A percentile compares a stretch with the other conserved stretches of the same genome.
These are phyloP conservation scores for Pomatorhinus ruficollis DNA, from an alignment of 2,113 vertebrate genomes.

Conservation along the genomic window DNA sequence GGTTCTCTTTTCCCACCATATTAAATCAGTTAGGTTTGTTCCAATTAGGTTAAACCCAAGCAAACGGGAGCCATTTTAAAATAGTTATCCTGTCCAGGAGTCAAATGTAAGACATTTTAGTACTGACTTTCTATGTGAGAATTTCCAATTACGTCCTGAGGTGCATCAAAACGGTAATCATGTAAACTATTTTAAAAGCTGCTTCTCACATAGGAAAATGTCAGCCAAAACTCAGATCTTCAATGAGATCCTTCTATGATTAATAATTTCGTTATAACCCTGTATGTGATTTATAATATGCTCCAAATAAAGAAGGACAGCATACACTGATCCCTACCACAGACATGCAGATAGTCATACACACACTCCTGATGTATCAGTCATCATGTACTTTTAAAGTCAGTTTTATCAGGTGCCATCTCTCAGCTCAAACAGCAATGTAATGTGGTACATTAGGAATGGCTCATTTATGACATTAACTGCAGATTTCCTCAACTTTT, in stretches of 20 bases:
- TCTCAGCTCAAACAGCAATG: not conserved
- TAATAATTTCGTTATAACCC: not conserved
- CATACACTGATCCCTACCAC: not conserved
- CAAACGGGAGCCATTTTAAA: not conserved
- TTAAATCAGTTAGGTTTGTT: not conserved
- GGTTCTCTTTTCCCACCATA: not conserved
- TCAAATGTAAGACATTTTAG: not conserved
- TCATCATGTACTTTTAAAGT: not conserved
- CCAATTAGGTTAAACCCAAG: not conserved
- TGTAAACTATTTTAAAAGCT: not conserved
- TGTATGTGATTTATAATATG: not conserved
- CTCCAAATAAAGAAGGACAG: not conserved
- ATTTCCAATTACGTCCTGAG: not conserved
- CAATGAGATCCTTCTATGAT: not conserved
- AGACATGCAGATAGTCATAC: not conserved
- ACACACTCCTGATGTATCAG: not conserved
- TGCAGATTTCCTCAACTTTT: not conserved
- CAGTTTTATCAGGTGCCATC: not conserved
- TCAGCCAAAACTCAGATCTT: not conserved
- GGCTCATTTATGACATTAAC: not conserved
- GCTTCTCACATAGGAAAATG: not conserved
- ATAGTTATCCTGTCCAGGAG: not conserved
- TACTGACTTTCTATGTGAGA: not conserved
- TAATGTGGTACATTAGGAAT: not conserved
- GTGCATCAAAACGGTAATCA: not conserved